These are phyloP conservation scores for Drosophila robusta DNA, from an alignment of 2,888 invertebrate genomes.

Conservation along the genomic window DNA sequence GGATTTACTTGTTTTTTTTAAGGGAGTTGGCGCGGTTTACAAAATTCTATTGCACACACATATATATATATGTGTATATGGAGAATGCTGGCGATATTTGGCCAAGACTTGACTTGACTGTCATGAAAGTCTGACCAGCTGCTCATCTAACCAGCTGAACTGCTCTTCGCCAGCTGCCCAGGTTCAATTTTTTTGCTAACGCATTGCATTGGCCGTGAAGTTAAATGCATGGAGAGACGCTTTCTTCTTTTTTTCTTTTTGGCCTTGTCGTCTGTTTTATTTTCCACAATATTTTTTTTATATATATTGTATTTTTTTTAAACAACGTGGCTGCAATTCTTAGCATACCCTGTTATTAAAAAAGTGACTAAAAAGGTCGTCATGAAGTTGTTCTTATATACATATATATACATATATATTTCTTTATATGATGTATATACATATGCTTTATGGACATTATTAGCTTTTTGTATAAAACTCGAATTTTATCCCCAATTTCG, in stretches of 20 bases:
- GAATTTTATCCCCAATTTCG: too few species aligned
- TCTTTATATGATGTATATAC: too few species aligned
- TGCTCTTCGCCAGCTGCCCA: constrained; percentile 19
- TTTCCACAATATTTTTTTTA: constrained; percentile 25
- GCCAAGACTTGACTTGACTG: constrained; percentile 40
- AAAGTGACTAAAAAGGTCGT: background rate
- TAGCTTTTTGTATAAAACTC: too few species aligned
- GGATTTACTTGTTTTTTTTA: background rate
- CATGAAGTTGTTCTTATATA: too few species aligned
- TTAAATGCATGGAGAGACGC: constrained; percentile 19
- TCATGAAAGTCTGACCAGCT: constrained; percentile 10
- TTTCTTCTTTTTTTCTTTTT: constrained; percentile 11
- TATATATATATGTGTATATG: background rate
- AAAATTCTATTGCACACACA: constrained; percentile 23
- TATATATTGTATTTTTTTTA: constrained; percentile 9
- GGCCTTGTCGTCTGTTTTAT: constrained; percentile 46
- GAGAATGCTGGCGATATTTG: constrained; percentile 35
- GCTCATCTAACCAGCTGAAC: constrained; percentile 17
- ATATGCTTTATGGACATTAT: too few species aligned
- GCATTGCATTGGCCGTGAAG: constrained; percentile 24
- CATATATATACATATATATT: too few species aligned
- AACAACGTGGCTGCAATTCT: constrained; percentile 30
- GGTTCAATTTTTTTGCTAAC: constrained; percentile 9
- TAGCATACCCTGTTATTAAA: constrained; percentile 15
- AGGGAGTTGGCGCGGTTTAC: constrained; percentile 8